Conservation (phyloP, 53 echinoderm and acorn worm species). For the Apostichopus leukothele region DNA sequence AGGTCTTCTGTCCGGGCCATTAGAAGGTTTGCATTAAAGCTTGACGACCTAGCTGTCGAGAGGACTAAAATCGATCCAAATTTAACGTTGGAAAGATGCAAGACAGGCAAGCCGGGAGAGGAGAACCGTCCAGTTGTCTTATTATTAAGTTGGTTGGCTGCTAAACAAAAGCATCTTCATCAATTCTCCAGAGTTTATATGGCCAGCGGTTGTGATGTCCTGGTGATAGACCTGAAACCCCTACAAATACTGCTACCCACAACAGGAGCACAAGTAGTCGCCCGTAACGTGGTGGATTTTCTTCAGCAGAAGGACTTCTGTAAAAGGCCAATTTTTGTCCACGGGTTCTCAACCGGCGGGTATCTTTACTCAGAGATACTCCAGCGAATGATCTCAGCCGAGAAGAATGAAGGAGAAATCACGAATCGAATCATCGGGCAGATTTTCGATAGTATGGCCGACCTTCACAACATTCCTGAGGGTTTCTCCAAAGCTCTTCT, state of each 20-base stretch:
- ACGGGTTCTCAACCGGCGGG: constrained; percentile 87
- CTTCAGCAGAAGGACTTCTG: constrained; percentile 67
- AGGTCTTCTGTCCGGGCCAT: background rate
- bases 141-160: constrained; percentile 86
- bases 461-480: constrained; percentile 66
- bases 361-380: constrained; percentile 89
- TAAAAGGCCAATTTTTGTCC: constrained; percentile 76
- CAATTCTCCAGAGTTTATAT: constrained; percentile 76
- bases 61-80: constrained; percentile 29
- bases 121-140: constrained; percentile 78
- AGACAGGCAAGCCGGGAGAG: background rate
- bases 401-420: constrained; percentile 60
- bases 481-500: constrained; percentile 65
- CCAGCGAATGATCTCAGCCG: constrained; percentile 62
- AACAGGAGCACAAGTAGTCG: constrained; percentile 77
- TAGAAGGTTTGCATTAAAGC: background rate
- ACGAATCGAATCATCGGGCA: constrained; percentile 80
- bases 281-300: constrained; percentile 77
- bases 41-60: background rate
- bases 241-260: constrained; percentile 78
- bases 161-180: constrained; percentile 77
- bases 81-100: constrained; percentile 21
- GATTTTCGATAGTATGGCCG: constrained; percentile 90
- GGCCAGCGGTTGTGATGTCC: constrained; percentile 79
- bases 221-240: constrained; percentile 65